Evolutionary conservation across 2,888 invertebrate species (phyloP).

Genomic region (Busseola fusca): DNA sequence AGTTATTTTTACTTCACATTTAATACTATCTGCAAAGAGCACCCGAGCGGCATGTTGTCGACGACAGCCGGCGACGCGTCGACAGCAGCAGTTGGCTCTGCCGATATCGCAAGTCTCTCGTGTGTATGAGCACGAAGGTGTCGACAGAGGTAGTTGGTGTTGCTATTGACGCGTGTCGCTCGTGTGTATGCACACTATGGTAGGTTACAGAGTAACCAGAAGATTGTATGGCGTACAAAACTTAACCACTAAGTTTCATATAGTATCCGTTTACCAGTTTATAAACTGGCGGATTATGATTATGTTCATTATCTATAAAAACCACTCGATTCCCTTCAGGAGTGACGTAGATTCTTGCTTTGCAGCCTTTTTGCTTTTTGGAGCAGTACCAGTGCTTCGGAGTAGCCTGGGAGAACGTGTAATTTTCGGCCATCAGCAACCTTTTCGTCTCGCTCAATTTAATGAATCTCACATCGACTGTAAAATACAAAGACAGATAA

Average conservation of each 20-base stretch:
- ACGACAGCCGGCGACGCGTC: not conserved
- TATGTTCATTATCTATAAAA: constrained; percentile 54
- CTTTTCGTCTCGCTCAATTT: constrained; percentile 55
- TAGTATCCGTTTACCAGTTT: constrained; percentile 34
- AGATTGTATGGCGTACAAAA: not conserved
- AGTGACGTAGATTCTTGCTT: constrained; percentile 64
- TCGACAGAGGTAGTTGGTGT: not conserved
- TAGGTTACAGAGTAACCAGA: not conserved
- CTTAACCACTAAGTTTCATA: constrained; percentile 37
- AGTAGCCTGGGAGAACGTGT: constrained; percentile 67
- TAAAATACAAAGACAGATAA: constrained; percentile 16
- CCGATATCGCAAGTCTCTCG: not conserved
- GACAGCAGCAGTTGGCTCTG: too few relatives aligned
- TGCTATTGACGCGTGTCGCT: not conserved
- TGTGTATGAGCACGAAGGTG: too few relatives aligned
- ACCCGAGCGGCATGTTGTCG: not conserved
- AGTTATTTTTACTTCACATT: not conserved
- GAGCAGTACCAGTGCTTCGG: constrained; percentile 73
- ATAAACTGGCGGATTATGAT: constrained; percentile 54
- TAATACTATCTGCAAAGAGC: not conserved
- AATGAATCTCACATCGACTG: constrained; percentile 65
- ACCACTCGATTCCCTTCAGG: constrained; percentile 52
- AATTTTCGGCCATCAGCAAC: constrained; percentile 68
- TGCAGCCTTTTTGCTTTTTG: constrained; percentile 66
- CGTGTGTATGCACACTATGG: not conserved